Base-by-base conservation (phyloP, 2,888 invertebrate genomes). In the Galeopsomyia nigrocyanea region DNA sequence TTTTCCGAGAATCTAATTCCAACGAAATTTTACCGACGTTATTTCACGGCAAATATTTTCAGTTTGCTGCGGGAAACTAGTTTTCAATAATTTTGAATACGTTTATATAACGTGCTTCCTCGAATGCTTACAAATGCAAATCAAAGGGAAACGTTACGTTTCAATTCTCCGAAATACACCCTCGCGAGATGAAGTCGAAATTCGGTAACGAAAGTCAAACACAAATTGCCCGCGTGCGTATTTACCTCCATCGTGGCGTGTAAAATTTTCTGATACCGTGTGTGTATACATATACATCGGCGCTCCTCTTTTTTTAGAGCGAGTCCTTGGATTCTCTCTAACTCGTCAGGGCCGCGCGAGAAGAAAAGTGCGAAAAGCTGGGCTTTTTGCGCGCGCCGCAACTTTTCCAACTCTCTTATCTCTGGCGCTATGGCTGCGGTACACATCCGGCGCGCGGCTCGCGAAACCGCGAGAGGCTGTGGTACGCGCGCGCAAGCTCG, bases 381-480 rank as follows among this genome's bases (percentile, higher is more conserved):
- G 75, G 75, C 77, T 83, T 83, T 82, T 82, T 81, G 75, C 80
- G 80, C 82, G 81, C 3, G 26, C 78, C 77, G 79, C 80, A 83
- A 80, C 80, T 83, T 82, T 79, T 78, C 73, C 74, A 82, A 82
- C 78, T 80, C 71, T 57, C 67, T 66, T 71, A 71, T 71, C 62
- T 71, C 62, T 19, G 5, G 5, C 47, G 49, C 26, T 57, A 39
- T 7, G 19, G 47, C 58, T 39, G 14, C 31, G 56, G 61, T 39
- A 39, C 39, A 39, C 10, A 10, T 39, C 19, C n/a, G 1, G 14
- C 9, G 17, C 58, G 14, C 39, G 31, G 60, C 26, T 26, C 26
- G 26, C 26, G 13, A 58, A 60, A 74, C 74, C 70, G 50, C 70
- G 55, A 39, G 10, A 68, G 7, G 58, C 53, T 71, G 74, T 67